A percentile compares a stretch with the other conserved stretches of the same genome.
Conservation (phyloP, 2,797 vertebrate genomes). For the Anguilla marmorata region DNA sequence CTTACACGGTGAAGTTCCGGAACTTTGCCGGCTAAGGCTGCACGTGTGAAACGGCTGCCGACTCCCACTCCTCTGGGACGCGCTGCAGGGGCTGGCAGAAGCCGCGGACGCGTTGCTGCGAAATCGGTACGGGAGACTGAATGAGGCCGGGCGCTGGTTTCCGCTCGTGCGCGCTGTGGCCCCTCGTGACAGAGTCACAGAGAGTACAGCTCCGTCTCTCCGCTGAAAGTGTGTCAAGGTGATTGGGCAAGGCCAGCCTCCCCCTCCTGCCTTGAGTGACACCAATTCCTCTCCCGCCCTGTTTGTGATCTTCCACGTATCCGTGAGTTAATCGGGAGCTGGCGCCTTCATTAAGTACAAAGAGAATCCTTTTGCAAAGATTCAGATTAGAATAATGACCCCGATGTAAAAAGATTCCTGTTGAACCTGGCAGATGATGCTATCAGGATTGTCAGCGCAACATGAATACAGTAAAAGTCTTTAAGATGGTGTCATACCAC, state of each 20-base stretch:
- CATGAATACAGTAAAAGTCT: constrained; percentile 25
- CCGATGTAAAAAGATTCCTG: constrained; percentile 8
- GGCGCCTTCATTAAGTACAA: not conserved
- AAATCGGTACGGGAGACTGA: not conserved
- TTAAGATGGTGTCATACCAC: constrained; percentile 40
- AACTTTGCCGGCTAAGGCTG: not conserved
- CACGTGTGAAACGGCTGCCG: not conserved
- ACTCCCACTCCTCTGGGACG: not conserved
- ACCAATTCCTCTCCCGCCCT: not conserved
- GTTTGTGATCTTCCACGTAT: not conserved
- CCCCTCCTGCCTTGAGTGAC: not conserved
- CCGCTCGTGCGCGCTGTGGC: not conserved
- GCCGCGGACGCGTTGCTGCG: not conserved
- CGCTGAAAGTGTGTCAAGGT: constrained; percentile 16
- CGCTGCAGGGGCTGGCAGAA: not conserved
- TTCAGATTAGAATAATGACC: constrained; percentile 8
- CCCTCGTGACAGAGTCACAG: not conserved
- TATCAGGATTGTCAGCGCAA: not conserved
- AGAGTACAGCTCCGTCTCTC: not conserved
- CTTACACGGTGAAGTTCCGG: not conserved
- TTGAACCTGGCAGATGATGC: constrained; percentile 24
- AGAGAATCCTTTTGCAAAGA: constrained; percentile 15
- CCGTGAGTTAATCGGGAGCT: constrained; percentile 5
- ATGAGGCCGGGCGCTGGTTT: constrained; percentile 11
- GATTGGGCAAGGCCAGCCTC: not conserved